Base-by-base conservation (phyloP, 1,140 invertebrate species). In the Aphelinus atriplicis region DNA sequence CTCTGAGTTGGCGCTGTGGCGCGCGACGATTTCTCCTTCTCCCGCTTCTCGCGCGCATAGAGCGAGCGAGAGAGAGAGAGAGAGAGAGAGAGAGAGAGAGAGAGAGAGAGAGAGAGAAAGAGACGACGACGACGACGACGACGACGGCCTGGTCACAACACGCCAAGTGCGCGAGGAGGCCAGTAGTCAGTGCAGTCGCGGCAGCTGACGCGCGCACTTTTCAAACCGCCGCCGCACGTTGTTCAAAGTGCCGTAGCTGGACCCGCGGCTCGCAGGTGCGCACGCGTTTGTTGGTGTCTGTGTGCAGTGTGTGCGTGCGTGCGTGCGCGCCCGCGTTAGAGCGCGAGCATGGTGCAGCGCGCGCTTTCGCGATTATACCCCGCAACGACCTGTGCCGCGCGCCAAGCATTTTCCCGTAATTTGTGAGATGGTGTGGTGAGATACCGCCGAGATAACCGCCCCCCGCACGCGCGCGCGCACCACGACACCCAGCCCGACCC, bases 161-260 rank as follows among this genome's bases (percentile, higher is more conserved):
- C 58, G 42, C 26, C 26, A 26, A 43, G 26, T 60, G 58, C 58
- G 61, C 57, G 66, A 7, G 56, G 51, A 53, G 65, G 47, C 57
- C 71, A 68, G 79, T 70, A 81, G 80, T 82, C 80, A 80, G 79
- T 79, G 79, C 78, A 79, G 77, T 76, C 64, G 80, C 76, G 80
- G 81, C 81, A 82, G 81, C 81, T 82, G 81, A 82, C 81, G 81
- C 79, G 81, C 80, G 26, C 26, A 26, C 26, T 26, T 78, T 77
- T 82, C 73, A 71, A 4, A 45, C 63, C 45, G 45, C 63, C 45
- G 45, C n/a, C 57, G 51, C 51, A 1, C 26, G 61, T 43, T 9
- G 43, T 43, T 48, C 46, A 42, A 45, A 47, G n/a, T 5, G n/a
- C 63, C n/a, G 61, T 5, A 55, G 51, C 42, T 51, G 50, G 47